These are phyloP conservation scores for Actinemys pallida DNA, from an alignment of 2,113 vertebrate genomes.

Conservation along the genomic window DNA sequence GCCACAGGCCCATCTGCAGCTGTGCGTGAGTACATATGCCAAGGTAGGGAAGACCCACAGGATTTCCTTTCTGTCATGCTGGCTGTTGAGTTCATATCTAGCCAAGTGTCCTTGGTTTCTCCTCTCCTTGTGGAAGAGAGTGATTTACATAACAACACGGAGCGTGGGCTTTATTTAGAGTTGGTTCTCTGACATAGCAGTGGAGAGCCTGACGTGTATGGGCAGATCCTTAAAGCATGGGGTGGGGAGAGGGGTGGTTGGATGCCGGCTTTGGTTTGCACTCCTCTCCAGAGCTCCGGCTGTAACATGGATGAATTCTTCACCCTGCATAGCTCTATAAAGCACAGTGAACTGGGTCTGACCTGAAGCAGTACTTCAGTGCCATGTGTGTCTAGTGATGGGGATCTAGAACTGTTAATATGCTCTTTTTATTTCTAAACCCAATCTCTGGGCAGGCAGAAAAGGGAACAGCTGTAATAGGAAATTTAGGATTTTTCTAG, in stretches of 20 bases:
- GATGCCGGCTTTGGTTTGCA: neutral
- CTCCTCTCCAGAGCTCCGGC: neutral
- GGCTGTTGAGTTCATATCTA: constrained; percentile 59
- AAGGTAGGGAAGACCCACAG: constrained; percentile 54
- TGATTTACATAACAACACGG: constrained; percentile 68
- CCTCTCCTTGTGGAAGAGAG: constrained; percentile 64
- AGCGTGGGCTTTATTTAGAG: constrained; percentile 63
- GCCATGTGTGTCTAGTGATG: neutral
- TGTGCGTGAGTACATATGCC: neutral
- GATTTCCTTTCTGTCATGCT: constrained; percentile 58
- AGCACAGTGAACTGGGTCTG: neutral
- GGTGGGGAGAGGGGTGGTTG: neutral
- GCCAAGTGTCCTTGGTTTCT: constrained; percentile 55
- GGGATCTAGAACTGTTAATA: neutral
- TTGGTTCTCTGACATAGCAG: constrained; percentile 8
- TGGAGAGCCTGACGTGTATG: neutral
- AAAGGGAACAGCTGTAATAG: neutral
- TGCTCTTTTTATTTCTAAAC: neutral
- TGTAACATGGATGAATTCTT: neutral
- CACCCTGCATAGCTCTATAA: neutral
- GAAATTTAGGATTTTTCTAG: neutral
- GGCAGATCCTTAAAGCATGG: neutral
- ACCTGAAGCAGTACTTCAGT: neutral
- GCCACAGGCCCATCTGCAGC: neutral
- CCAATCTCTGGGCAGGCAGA: neutral